A percentile compares a stretch with the other conserved stretches of the same genome.
Evolutionary conservation across 2,113 vertebrate species (phyloP).

Genomic region (Coregonus clupeaformis): DNA sequence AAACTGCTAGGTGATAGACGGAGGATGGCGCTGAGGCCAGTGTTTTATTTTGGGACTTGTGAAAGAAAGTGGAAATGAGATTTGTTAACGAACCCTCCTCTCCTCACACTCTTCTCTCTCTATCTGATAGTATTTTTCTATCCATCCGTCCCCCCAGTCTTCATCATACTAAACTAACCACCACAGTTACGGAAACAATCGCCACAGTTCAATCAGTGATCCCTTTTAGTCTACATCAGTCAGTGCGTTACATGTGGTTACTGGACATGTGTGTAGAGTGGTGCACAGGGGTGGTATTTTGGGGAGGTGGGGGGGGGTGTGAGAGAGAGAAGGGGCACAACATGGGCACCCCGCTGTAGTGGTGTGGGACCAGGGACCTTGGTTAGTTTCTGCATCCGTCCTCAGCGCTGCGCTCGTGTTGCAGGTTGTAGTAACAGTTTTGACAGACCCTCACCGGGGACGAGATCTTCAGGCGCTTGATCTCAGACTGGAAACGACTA

Average conservation of each 20-base stretch:
- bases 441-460: slow-evolving; percentile 97
- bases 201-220: slow-evolving; percentile 55
- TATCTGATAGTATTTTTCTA: not conserved
- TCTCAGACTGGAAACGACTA: slow-evolving; percentile 97
- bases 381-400: slow-evolving; percentile 83
- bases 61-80: not conserved
- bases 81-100: not conserved
- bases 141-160: not conserved
- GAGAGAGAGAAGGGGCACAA: slow-evolving; percentile 23
- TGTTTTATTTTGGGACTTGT: not conserved
- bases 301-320: not conserved
- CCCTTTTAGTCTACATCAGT: slow-evolving; percentile 59
- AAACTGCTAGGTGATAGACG: slow-evolving; percentile 72
- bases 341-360: slow-evolving; percentile 53
- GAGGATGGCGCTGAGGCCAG: not conserved
- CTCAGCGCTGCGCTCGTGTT: slow-evolving; percentile 86
- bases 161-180: slow-evolving; percentile 8
- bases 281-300: not conserved
- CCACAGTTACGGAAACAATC: slow-evolving; percentile 25
- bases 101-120: not conserved
- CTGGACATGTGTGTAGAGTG: slow-evolving; percentile 4
- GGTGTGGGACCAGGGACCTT: not conserved
- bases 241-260: slow-evolving; percentile 65
- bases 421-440: slow-evolving; percentile 98
- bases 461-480: slow-evolving; percentile 95